Base-by-base conservation (phyloP, 2,113 vertebrate species). In the Lynx canadensis region DNA sequence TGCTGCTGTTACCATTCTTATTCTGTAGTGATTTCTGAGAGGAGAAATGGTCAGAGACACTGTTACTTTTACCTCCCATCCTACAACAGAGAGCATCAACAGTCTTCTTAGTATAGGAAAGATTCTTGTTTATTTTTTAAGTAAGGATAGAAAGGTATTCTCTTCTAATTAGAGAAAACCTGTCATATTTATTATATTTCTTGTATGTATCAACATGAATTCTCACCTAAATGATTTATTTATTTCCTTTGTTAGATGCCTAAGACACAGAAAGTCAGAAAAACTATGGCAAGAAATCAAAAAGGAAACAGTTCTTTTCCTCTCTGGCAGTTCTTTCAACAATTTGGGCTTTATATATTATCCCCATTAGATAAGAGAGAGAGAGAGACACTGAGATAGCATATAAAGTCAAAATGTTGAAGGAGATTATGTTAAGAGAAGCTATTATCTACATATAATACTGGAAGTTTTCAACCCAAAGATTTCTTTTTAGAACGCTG, bases 121-220 rank as follows among this genome's bases (percentile, higher is more conserved):
- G 55, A 91, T 88, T 79, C 87, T 55, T 93, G 10, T 88, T 95
- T 96, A 76, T 88, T 96, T 95, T 83, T 41, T 68, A 89, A 93
- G 63, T 48, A 27, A 96, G 29, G 36, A 84, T 15, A 94, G 27
- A 81, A 92, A 92, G 71, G 78, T 85, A 83, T 88, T 94, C 79
- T 90, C 36, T 81, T 89, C 41, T 88, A 93, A 81, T 97, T 95
- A 88, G 71, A 95, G 91, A 95, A 74, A 57, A 21, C 36, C 79
- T 84, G 27, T 31, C 63, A n/a, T 94, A 31, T 96, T 95, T 84
- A 12, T 95, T 91, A 27, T 88, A 95, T 97, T 95, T 91, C 41
- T 94, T 74, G 31, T 80, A 48, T 81, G 71, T 82, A 82, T 95
- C 48, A 96, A 83, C 79, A 97, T 90, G 60, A 83, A 71, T 93